These are phyloP conservation scores for Bothrops jararaca DNA, from an alignment of 2,113 vertebrate species.

Conservation along the genomic window DNA sequence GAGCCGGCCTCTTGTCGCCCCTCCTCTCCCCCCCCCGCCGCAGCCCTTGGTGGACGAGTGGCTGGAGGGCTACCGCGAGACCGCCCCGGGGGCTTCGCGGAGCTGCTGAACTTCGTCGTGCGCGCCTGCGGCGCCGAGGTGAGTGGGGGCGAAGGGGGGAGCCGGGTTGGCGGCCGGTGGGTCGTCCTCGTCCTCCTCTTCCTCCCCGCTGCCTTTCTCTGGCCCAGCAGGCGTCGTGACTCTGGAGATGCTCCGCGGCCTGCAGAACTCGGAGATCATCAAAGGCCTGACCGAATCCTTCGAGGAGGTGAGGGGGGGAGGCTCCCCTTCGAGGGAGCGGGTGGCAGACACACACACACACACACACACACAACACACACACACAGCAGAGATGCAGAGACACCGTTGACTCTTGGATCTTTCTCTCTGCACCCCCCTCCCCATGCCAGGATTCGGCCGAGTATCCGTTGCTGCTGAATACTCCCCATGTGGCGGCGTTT, in stretches of 20 bases:
- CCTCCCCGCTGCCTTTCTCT: background rate
- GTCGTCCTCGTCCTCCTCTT: background rate
- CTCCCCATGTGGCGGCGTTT: constrained; percentile 75
- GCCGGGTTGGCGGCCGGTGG: no score
- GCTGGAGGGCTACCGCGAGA: constrained; percentile 83
- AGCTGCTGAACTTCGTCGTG: constrained; percentile 86
- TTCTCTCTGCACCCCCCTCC: background rate
- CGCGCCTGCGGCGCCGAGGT: constrained; percentile 85
- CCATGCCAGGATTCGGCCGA: constrained; percentile 71
- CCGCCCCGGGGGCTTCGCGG: constrained; percentile 72
- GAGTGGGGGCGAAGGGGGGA: background rate
- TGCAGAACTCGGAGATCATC: constrained; percentile 86
- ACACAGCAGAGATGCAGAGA: no score
- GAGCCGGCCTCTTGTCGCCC: background rate
- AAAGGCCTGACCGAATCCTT: constrained; percentile 80
- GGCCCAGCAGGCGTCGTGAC: constrained; percentile 75
- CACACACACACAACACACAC: no score
- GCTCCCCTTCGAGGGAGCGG: background rate
- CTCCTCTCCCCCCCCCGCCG: background rate
- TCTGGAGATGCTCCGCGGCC: constrained; percentile 75
- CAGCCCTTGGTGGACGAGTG: constrained; percentile 86
- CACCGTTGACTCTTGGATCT: background rate
- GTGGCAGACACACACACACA: background rate
- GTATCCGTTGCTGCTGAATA: constrained; percentile 76
- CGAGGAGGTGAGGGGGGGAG: constrained; percentile 73